Evolutionary conservation across 2,113 vertebrate species (phyloP).

Genomic region (Archilochus colubris): DNA sequence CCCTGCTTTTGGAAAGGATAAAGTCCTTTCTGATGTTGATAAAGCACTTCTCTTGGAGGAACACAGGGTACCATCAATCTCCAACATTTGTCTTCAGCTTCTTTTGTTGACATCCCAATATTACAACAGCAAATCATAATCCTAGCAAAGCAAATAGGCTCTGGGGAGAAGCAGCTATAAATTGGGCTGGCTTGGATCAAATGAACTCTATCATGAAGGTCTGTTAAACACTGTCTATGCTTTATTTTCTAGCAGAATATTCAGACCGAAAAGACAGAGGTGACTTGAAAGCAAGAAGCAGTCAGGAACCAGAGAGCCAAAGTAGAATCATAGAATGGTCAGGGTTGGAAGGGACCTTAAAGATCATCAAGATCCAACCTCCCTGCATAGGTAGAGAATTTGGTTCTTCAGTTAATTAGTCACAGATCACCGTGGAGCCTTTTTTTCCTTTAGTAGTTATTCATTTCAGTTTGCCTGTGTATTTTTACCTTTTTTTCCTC

Average conservation of each 20-base stretch:
- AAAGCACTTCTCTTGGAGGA: constrained; percentile 67
- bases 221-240: constrained; percentile 55
- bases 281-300: neutral
- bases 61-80: constrained; percentile 68
- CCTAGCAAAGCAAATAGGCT: constrained; percentile 72
- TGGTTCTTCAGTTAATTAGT: constrained; percentile 30
- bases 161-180: constrained; percentile 68
- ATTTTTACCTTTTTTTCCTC: neutral
- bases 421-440: constrained; percentile 4
- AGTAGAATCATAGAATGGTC: neutral
- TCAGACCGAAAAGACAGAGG: constrained; percentile 33
- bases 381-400: neutral
- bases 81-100: constrained; percentile 63
- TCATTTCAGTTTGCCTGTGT: constrained; percentile 3
- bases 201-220: constrained; percentile 69
- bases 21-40: constrained; percentile 70
- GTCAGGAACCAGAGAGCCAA: constrained; percentile 7
- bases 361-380: too few species aligned
- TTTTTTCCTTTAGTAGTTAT: neutral
- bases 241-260: constrained; percentile 50
- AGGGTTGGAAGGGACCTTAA: too few species aligned
- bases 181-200: constrained; percentile 65
- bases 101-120: constrained; percentile 71
- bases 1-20: constrained; percentile 43
- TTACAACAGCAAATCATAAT: constrained; percentile 78